Base-by-base conservation (phyloP, 92 coral and sea anemone genomes). In the Paragorgia papillata region DNA sequence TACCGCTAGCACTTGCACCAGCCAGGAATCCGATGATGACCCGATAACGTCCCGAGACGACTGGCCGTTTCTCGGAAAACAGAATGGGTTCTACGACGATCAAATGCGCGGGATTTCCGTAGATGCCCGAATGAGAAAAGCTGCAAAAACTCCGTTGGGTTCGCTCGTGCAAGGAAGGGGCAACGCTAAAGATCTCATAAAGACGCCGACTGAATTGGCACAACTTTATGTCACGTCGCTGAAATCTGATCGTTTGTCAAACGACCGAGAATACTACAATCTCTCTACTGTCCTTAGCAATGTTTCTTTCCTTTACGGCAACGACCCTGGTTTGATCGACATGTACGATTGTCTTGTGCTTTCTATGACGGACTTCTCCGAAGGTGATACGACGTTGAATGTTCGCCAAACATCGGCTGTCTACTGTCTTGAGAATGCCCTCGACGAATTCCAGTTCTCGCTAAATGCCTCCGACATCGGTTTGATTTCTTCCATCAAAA, bases 241-340 rank as follows among this genome's bases (percentile, higher is more conserved):
- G 35, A 25, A 17, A 32, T 18, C 2, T 28, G 75, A 68, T 15
- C 28, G 33, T n/a, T 46, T 15, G 14, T 2, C 12, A 2, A 28
- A 8, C 24, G 24, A 44, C 2, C 51, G 18, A n/a, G 30, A 19
- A 64, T n/a, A 49, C 33, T 13, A 44, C 31, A 53, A 68, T 32
- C 55, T 68, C n/a, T 68, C 75, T 35, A 44, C 75, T 2, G 75
- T 68, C 29, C 75, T 68, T 20, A 49, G 57, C 22, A 68, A 68
- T 43, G 75, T 68, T 18, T 68, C 75, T 14, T 68, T 68, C 48
- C 75, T 68, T 41, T 68, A 68, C 34, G 75, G 75, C 39, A 64
- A 64, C 71, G 59, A 68, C 28, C 37, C 1, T 25, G 39, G 24
- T 43, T 27, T 68, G 21, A 59, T 68, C 15, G 57, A 68, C 13